Base-by-base conservation (phyloP, 2,888 invertebrate genomes). In the Volucella inanis region DNA sequence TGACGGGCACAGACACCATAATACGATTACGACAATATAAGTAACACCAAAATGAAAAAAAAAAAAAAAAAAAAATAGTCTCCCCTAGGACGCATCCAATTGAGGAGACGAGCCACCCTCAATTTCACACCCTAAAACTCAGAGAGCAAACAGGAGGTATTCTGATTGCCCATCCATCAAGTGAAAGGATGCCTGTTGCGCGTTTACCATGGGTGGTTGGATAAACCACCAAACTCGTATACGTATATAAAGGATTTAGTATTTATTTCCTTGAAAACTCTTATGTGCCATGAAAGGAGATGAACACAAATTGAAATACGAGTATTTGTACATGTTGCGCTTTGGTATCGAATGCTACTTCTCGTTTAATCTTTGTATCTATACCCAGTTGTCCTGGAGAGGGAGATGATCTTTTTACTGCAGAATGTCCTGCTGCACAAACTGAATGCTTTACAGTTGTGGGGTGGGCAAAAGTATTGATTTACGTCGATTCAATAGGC, bases 131-230 rank as follows among this genome's bases (percentile, higher is more conserved):
- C 80, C 70, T 47, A 50, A 75, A 76, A 75, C 65, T 65, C 61
- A 75, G 71, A 59, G 54, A 80, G 84, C 75, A 75, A 75, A 80
- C 75, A 65, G 75, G 59, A 72, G 85, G 76, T 76, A 68, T 77
- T 81, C 68, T 76, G 72, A 76, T 85, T 72, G 81, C 85, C 83
- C 55, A 77, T 62, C 71, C 76, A 85, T 68, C 57, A 81, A 64
- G 49, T 71, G 57, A 67, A 76, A 81, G 81, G 81, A 76, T 80
- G 85, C 85, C 85, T 85, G 85, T 85, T 85, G 85, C 85, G 68
- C 81, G 76, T 81, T 81, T 45, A 50, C 76, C 75, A 59, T 67
- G 62, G 68, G 59, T 65, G 15, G 50, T 22, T 76, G 15, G n/a
- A 50, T 39, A 39, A 72, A 54, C 18, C 61, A 15, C 6, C 15